Conservation (phyloP, 2,888 invertebrate genomes). For the Agonum fuliginosum region DNA sequence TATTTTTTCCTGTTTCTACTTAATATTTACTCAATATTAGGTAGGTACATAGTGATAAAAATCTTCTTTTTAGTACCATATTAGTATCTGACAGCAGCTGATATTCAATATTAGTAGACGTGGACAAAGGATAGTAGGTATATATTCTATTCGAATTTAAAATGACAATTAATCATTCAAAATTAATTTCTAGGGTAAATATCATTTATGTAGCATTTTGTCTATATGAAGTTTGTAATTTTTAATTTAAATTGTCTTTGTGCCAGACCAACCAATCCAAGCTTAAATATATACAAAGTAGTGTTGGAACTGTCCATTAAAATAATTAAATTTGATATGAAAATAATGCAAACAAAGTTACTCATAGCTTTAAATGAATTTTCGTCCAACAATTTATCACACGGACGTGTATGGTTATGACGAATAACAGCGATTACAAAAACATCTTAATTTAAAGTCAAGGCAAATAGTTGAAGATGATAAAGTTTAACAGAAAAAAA, state of each 20-base stretch:
- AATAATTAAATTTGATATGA: slow-evolving; percentile 19
- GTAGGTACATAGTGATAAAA: too few relatives aligned
- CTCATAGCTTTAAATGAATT: slow-evolving; percentile 22
- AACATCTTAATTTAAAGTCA: slow-evolving; percentile 59
- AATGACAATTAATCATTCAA: too few relatives aligned
- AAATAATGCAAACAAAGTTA: slow-evolving; percentile 29
- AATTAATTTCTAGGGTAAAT: too few relatives aligned
- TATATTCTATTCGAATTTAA: too few relatives aligned
- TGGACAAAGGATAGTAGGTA: too few relatives aligned
- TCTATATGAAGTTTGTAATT: neutral
- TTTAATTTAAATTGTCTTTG: neutral
- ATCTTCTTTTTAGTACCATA: too few relatives aligned
- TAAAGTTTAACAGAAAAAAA: slow-evolving; percentile 53
- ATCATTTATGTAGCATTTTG: too few relatives aligned
- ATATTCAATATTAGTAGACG: too few relatives aligned
- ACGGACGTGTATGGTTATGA: slow-evolving; percentile 35
- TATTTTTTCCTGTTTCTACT: too few relatives aligned
- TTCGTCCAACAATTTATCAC: slow-evolving; percentile 22
- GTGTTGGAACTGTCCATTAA: slow-evolving; percentile 3
- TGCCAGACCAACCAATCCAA: neutral
- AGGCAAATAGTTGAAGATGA: slow-evolving; percentile 57
- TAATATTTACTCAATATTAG: too few relatives aligned
- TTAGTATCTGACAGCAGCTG: too few relatives aligned
- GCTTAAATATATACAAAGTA: neutral
- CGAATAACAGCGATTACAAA: slow-evolving; percentile 42